phyloP scores from a whole-genome alignment of 2,888 invertebrate species.

The Autographa pulchrina region DNA sequence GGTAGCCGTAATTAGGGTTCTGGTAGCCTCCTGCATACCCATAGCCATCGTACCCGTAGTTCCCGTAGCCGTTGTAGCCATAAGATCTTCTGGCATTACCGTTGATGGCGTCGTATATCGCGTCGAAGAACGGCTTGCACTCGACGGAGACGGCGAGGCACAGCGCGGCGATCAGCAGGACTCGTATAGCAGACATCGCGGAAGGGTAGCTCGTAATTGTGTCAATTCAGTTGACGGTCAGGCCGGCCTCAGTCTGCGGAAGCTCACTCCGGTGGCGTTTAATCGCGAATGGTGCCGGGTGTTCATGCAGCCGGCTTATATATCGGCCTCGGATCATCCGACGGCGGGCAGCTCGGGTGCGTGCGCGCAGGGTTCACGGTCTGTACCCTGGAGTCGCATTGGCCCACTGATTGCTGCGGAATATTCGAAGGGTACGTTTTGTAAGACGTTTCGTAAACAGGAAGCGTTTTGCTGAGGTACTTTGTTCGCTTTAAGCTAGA shows the following conservation, averaged over 20 bases:
- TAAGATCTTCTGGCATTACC: slow-evolving; percentile 81
- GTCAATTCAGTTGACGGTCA: slow-evolving; percentile 84
- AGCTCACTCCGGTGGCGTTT: slow-evolving; percentile 82
- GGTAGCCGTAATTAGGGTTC: slow-evolving; percentile 51
- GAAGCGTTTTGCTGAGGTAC: slow-evolving; percentile 64
- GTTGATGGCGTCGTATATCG: slow-evolving; percentile 83
- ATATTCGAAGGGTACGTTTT: slow-evolving; percentile 74
- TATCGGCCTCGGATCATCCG: slow-evolving; percentile 88
- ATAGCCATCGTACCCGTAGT: slow-evolving; percentile 69
- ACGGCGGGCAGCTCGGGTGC: slow-evolving; percentile 78
- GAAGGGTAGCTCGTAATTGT: slow-evolving; percentile 83
- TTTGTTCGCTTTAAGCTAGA: slow-evolving; percentile 61
- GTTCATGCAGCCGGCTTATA: slow-evolving; percentile 82
- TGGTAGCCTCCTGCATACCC: slow-evolving; percentile 60
- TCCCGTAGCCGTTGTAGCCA: slow-evolving; percentile 75
- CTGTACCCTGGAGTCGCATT: slow-evolving; percentile 83
- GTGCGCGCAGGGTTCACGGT: slow-evolving; percentile 86
- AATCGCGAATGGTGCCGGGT: slow-evolving; percentile 87
- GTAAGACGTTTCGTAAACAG: slow-evolving; percentile 72
- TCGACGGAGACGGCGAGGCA: slow-evolving; percentile 65
- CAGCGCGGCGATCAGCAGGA: slow-evolving; percentile 66
- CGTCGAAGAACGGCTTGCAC: slow-evolving; percentile 84
- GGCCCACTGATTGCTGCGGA: slow-evolving; percentile 70
- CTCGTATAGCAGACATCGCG: slow-evolving; percentile 79
- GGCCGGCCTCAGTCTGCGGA: slow-evolving; percentile 81